Evolutionary conservation across 2,113 vertebrate species (phyloP), one percentile per base, ranked within the genome.

Genomic region (Siniperca chuatsi): DNA sequence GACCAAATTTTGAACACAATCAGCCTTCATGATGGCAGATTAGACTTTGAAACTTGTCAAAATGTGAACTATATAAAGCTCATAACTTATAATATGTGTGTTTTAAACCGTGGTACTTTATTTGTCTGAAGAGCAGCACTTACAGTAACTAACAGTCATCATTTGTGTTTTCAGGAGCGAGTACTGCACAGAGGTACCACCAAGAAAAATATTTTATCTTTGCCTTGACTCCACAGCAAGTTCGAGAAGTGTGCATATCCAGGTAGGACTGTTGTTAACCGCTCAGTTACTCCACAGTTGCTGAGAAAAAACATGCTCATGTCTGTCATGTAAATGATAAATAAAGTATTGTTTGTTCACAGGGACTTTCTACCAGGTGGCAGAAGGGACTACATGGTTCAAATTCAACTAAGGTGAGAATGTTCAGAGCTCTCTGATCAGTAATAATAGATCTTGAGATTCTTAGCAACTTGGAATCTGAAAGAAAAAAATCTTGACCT

Each of bases 171-270:
- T 40, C 81, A 95, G 99, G 98, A 95, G 96, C 97, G 76, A 97
- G 96, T 92, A 96, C 95, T 90, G 95, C 97, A 93, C 98, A 99
- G 82, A 96, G 97, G 57, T 98, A 97, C 92, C 98, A 99, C 92
- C 98, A 99, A 87, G 98, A 99, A 91, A 99, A 98, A 90, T 98
- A 97, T 93, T 99, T 99, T 84, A 98, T 99, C 93, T 99, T 99
- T 95, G 98, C 98, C 72, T 91, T 99, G 96, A 99, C 98, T 25
- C 98, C 98, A 86, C 98, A 99, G 75, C 98, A 99, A 94, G 98
- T 99, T 91, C 96, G 98, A 94, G 98, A 99, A 93, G 97, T 99
- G 81, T 99, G 97, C 95, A 98, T 99, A 95, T 99, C 98, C 90
- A 97, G 98, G 98, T 99, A 96, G 93, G 92, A 86, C 25, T 52